phyloP scores from a whole-genome alignment of 2,113 vertebrate genomes.

The Ranitomeya imitator region DNA sequence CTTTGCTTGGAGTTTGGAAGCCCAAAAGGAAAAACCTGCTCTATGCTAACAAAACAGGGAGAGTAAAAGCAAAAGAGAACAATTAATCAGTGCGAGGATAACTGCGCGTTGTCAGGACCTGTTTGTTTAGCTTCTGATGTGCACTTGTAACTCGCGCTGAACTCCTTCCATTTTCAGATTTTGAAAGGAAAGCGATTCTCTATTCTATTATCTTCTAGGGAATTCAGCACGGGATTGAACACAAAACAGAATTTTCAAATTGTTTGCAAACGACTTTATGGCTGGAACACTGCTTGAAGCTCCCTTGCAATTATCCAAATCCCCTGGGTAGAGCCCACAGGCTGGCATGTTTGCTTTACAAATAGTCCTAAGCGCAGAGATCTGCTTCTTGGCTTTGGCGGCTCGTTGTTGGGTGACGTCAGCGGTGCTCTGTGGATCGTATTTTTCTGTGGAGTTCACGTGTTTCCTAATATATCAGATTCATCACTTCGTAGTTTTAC shows the following conservation, averaged over 20 bases:
- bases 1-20: conserved; percentile 12
- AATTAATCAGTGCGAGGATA: background rate
- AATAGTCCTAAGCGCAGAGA: conserved; percentile 25
- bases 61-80: conserved; percentile 21
- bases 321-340: conserved; percentile 21
- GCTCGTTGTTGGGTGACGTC: background rate
- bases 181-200: conserved; percentile 32
- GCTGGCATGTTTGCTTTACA: conserved; percentile 26
- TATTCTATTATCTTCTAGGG: conserved; percentile 35
- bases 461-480: background rate
- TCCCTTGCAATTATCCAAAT: conserved; percentile 45
- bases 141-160: conserved; percentile 16
- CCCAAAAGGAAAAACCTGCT: conserved; percentile 41
- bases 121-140: conserved; percentile 32
- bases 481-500: background rate
- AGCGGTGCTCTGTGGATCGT: background rate
- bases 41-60: conserved; percentile 9
- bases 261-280: conserved; percentile 42
- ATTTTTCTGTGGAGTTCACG: background rate
- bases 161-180: conserved; percentile 23
- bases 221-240: conserved; percentile 37
- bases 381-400: conserved; percentile 36
- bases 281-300: conserved; percentile 20
- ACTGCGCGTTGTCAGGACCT: conserved; percentile 31
- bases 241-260: conserved; percentile 47